phyloP scores from a whole-genome alignment of 2,113 vertebrate species.

The Ardeotis arabs region DNA sequence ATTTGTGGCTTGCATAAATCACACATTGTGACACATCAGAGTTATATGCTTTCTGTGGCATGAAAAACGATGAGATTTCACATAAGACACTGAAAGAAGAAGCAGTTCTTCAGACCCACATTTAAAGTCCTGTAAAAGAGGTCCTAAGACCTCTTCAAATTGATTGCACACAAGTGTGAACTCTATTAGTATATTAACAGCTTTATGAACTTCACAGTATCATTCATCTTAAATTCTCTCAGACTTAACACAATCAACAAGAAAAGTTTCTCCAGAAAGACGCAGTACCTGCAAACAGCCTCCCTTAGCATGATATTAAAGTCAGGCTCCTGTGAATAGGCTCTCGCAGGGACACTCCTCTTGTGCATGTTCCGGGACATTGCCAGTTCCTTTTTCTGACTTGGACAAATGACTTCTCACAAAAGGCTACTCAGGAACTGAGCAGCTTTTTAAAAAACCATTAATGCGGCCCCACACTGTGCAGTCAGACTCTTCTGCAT shows the following conservation, averaged over 20 bases:
- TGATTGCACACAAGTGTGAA: neutral
- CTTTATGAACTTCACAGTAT: neutral
- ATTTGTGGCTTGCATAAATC: constrained; percentile 57
- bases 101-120: neutral
- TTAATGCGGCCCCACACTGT: constrained; percentile 42
- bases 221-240: constrained; percentile 47
- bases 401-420: constrained; percentile 52
- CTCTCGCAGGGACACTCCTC: constrained; percentile 29
- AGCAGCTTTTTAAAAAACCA: constrained; percentile 42
- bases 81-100: constrained; percentile 20
- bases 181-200: constrained; percentile 16
- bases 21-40: constrained; percentile 36
- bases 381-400: constrained; percentile 57
- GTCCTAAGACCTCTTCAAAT: constrained; percentile 30
- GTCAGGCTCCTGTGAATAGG: constrained; percentile 1
- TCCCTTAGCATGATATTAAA: constrained; percentile 73
- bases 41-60: neutral
- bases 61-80: constrained; percentile 7
- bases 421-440: constrained; percentile 50
- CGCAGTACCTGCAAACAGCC: constrained; percentile 72
- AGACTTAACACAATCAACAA: constrained; percentile 4
- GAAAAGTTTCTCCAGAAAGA: constrained; percentile 24
- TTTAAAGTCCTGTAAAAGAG: neutral
- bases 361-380: constrained; percentile 60
- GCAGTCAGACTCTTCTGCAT: constrained; percentile 47